These are phyloP conservation scores for Sphaeridia pumilis DNA, from an alignment of 2,888 invertebrate species.

Conservation along the genomic window DNA sequence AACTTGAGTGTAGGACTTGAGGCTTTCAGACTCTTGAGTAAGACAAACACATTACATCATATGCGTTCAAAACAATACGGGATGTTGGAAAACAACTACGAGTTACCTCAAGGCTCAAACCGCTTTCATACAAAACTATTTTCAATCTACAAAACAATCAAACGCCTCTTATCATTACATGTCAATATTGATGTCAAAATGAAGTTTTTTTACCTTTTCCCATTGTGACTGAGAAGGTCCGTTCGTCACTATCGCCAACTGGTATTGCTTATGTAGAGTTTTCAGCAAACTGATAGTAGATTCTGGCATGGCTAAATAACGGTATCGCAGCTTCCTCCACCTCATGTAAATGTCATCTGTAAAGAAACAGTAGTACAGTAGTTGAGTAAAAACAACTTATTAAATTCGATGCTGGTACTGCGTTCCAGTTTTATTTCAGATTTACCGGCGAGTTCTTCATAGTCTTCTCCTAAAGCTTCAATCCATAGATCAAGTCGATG, in stretches of 20 bases:
- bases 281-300: conserved; percentile 58
- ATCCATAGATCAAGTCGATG: conserved; percentile 70
- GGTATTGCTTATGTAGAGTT: conserved; percentile 55
- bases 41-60: too few species aligned
- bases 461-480: conserved; percentile 60
- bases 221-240: conserved; percentile 76
- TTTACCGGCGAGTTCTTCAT: conserved; percentile 57
- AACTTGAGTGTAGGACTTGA: too few species aligned
- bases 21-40: too few species aligned
- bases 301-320: conserved; percentile 55
- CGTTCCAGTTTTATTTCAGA: conserved; percentile 19
- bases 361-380: conserved; percentile 7
- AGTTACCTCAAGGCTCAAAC: too few species aligned
- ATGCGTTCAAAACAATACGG: too few species aligned
- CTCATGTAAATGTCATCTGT: conserved; percentile 56
- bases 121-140: too few species aligned
- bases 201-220: conserved; percentile 57
- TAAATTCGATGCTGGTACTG: background rate
- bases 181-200: conserved; percentile 1
- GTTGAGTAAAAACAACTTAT: background rate
- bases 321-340: conserved; percentile 69
- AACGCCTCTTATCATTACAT: background rate
- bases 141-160: background rate
- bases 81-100: too few species aligned
- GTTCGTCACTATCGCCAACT: conserved; percentile 70